Evolutionary conservation across 2,113 vertebrate species (phyloP).

Genomic region (Campylomormyrus tamandua): DNA sequence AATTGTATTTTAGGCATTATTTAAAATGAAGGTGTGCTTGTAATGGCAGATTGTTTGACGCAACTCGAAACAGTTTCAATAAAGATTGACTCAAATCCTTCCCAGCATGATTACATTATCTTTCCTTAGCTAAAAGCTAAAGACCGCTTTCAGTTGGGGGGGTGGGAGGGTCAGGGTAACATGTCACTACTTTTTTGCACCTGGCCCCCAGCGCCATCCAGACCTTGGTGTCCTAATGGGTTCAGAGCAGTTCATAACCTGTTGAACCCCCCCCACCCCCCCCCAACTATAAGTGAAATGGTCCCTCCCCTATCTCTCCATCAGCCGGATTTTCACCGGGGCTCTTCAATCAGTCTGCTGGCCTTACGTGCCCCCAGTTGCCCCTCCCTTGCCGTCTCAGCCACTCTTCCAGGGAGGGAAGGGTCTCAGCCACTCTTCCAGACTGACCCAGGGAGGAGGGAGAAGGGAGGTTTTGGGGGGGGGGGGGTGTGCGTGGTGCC

Average conservation of each 20-base stretch:
- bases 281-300: constrained; percentile 40
- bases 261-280: not conserved
- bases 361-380: constrained; percentile 18
- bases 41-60: not conserved
- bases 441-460: constrained; percentile 28
- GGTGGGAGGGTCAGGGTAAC: not conserved
- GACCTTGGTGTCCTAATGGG: not conserved
- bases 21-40: not conserved
- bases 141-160: not conserved
- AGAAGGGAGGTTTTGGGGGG: not conserved
- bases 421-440: constrained; percentile 20
- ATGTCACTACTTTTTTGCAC: not conserved
- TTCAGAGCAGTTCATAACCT: constrained; percentile 27
- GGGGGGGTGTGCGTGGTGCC: not conserved
- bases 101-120: not conserved
- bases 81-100: not conserved
- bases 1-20: not conserved
- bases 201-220: not conserved
- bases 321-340: constrained; percentile 34
- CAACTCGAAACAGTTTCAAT: not conserved
- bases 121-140: not conserved
- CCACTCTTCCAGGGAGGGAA: too few species aligned
- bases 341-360: constrained; percentile 42
- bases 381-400: not conserved
- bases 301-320: constrained; percentile 32